phyloP scores from a whole-genome alignment of 1,140 invertebrate species.

The Drosophila teissieri region DNA sequence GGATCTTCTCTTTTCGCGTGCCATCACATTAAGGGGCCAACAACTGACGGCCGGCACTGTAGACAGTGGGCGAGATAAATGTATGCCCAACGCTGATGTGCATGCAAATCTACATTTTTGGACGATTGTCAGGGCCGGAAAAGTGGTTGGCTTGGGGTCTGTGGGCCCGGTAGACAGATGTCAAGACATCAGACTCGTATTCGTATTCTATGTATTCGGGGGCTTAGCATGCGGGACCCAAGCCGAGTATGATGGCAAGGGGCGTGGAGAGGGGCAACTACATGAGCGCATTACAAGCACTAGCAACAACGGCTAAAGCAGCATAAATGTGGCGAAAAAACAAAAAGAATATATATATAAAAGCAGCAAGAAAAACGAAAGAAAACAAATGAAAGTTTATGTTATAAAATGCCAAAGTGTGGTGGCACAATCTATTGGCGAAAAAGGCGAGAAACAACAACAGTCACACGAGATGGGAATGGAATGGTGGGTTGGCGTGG shows the following conservation, averaged over 20 bases:
- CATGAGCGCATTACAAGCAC: constrained; percentile 70
- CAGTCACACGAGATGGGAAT: constrained; percentile 11
- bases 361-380: constrained; percentile 51
- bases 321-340: constrained; percentile 30
- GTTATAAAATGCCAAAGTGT: constrained; percentile 82
- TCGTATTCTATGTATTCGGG: constrained; percentile 43
- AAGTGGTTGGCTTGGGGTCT: neutral
- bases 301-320: constrained; percentile 36
- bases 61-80: constrained; percentile 67
- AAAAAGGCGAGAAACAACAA: constrained; percentile 41
- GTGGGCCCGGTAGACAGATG: constrained; percentile 65
- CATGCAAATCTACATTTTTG: constrained; percentile 81
- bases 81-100: constrained; percentile 75
- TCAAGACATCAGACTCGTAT: constrained; percentile 75
- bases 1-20: neutral
- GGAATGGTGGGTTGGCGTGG: constrained; percentile 13
- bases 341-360: constrained; percentile 4
- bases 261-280: constrained; percentile 26
- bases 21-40: constrained; percentile 51
- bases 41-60: constrained; percentile 45
- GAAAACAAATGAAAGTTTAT: constrained; percentile 82
- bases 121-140: constrained; percentile 59
- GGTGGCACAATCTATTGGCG: constrained; percentile 76
- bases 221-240: constrained; percentile 57
- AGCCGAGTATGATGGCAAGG: constrained; percentile 24